A percentile compares a stretch with the other conserved stretches of the same genome.
Conservation (phyloP, 2,113 vertebrate genomes). For the Saguinus imperator region DNA sequence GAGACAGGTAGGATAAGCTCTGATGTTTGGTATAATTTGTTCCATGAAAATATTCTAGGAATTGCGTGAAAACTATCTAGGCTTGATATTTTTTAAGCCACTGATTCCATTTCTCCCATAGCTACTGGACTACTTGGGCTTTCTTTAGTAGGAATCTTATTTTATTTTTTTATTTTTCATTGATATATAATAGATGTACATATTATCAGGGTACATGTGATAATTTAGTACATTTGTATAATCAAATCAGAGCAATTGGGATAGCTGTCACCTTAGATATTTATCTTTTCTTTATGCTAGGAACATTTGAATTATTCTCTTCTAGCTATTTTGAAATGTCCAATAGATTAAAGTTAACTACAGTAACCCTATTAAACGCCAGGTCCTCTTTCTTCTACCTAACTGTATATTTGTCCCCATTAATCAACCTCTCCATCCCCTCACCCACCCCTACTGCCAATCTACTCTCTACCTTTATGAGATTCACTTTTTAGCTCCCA, state of each 20-base stretch:
- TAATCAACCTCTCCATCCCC: not conserved
- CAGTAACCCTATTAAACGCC: not conserved
- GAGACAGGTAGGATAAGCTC: not conserved
- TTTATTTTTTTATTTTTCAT: not conserved
- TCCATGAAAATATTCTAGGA: slow-evolving; percentile 2
- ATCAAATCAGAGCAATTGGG: not conserved
- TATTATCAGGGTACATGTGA: not conserved
- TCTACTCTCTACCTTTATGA: not conserved
- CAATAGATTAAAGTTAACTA: not conserved
- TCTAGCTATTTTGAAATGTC: too few species aligned
- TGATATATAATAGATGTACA: not conserved
- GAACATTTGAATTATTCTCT: not conserved
- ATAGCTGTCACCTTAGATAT: not conserved
- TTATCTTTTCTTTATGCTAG: not conserved
- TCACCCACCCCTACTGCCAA: not conserved
- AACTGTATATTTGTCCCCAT: not conserved
- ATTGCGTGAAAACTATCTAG: not conserved
- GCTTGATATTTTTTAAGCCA: not conserved
- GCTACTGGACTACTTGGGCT: not conserved
- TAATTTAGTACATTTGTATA: not conserved
- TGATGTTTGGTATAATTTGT: not conserved
- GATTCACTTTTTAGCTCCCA: not conserved
- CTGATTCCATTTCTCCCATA: not conserved
- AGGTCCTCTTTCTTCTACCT: not conserved
- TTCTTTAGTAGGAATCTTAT: not conserved